Evolutionary conservation across 2,797 vertebrate species (phyloP), one percentile per base, ranked within the genome.

Genomic region (Chelidonichthys spinosus): DNA sequence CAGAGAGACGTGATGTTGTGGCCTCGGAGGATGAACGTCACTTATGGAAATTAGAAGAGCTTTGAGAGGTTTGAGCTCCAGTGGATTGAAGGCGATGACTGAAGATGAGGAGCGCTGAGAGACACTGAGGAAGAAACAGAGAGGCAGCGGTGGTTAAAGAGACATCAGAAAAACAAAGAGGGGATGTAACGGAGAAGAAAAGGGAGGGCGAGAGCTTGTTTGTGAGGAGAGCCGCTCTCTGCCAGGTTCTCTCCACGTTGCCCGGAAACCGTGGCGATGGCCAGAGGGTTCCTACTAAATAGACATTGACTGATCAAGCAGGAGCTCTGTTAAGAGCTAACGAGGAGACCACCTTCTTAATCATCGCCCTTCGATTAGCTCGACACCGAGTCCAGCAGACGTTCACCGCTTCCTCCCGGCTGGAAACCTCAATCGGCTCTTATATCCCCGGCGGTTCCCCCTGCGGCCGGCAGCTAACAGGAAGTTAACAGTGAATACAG

Each of bases 231-330:
- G 42, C 37, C 17, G 8, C 33, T 79, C 60, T 39, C 53, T 70
- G 75, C 80, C 72, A 74, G 72, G 66, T 83, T 82, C 40, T 68
- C 50, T 64, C 67, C 14, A 17, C 33, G 75, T 86, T 90, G 77
- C 78, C 72, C 32, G 43, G 84, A 86, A 88, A 90, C 88, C 72
- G 64, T 75, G 63, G 74, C 37, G n/a, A 74, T 82, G 56, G 64
- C 72, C 35, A 36, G 63, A 52, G 60, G 58, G 33, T 44, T 83
- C 58, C 11, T 68, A 78, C 76, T 86, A 81, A 89, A 84, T 56
- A 78, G 81, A 83, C 74, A 86, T 64, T 83, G 79, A 92, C 87
- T 87, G 83, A 92, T 91, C 71, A 84, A 54, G 55, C 77, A 58
- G 79, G 56, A 78, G 74, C 78, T 85, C 72, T 73, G 83, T 80